Evolutionary conservation across 1,140 invertebrate genomes (phyloP).

Genomic region (Zaprionus davidi): DNA sequence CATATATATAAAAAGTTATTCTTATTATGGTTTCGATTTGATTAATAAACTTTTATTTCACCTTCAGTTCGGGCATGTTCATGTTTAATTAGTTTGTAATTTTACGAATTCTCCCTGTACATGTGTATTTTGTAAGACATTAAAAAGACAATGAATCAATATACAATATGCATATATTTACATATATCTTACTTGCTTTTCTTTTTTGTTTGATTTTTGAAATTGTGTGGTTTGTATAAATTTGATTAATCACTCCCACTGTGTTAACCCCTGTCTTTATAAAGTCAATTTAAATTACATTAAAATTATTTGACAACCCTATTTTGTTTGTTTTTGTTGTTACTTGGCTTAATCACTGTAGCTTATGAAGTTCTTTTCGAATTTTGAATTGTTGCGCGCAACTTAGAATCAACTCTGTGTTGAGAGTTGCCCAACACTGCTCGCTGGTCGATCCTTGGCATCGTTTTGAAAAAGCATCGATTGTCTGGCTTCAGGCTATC

Average conservation of each 20-base stretch:
- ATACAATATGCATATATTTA: neutral
- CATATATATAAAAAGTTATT: neutral
- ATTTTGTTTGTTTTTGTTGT: slow-evolving; percentile 1
- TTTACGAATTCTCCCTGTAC: slow-evolving; percentile 24
- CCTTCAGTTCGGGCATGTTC: slow-evolving; percentile 32
- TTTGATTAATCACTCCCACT: neutral
- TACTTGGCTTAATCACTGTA: slow-evolving; percentile 3
- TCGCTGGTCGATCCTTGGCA: slow-evolving; percentile 7
- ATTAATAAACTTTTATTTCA: slow-evolving; percentile 19
- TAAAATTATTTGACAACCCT: neutral
- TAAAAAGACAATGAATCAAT: slow-evolving; percentile 33
- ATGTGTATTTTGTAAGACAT: slow-evolving; percentile 41
- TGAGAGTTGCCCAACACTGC: slow-evolving; percentile 5
- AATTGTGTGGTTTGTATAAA: neutral
- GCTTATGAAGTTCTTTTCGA: neutral
- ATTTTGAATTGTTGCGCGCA: slow-evolving; percentile 7
- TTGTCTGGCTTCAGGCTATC: slow-evolving; percentile 37
- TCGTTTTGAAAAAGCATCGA: slow-evolving; percentile 17
- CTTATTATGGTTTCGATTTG: neutral
- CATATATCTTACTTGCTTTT: neutral
- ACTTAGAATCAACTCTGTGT: slow-evolving; percentile 34
- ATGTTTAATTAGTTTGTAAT: slow-evolving; percentile 31
- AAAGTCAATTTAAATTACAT: neutral
- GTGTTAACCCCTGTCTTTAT: neutral
- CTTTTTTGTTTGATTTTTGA: slow-evolving; percentile 16